Evolutionary conservation across 2,113 vertebrate genomes (phyloP).

Genomic region (Pitta sordida): DNA sequence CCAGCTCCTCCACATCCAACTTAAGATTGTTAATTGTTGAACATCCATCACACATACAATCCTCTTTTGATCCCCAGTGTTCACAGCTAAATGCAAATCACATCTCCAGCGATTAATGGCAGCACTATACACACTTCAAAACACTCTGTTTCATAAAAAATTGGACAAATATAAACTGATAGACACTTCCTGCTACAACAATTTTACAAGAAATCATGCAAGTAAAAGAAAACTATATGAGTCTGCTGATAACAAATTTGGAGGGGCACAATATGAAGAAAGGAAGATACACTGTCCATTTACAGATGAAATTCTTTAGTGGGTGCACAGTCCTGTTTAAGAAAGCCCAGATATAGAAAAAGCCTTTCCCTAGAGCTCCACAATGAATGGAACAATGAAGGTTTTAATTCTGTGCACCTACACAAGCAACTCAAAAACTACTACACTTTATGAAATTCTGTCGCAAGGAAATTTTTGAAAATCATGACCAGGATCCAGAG

Average conservation of each 20-base stretch:
- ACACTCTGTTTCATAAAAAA: neutral
- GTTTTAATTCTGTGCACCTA: neutral
- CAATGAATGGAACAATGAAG: neutral
- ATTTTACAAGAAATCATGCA: neutral
- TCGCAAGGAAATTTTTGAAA: neutral
- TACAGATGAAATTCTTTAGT: neutral
- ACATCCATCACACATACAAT: neutral
- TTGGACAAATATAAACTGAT: neutral
- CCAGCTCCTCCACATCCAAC: neutral
- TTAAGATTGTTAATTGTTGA: conserved; percentile 20
- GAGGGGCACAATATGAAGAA: neutral
- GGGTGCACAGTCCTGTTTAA: neutral
- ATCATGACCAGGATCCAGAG: neutral
- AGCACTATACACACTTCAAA: neutral
- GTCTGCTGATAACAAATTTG: neutral
- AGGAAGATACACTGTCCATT: neutral
- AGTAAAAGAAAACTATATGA: neutral
- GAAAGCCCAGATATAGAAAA: neutral
- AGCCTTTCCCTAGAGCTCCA: neutral
- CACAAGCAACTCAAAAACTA: neutral
- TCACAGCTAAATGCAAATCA: neutral
- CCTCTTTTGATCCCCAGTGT: neutral
- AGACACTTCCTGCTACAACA: neutral
- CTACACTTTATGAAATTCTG: neutral
- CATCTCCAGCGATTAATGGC: neutral